Evolutionary conservation across 2,888 invertebrate genomes (phyloP), one percentile per base, ranked within the genome.

Genomic region (Drosophila borborema): DNA sequence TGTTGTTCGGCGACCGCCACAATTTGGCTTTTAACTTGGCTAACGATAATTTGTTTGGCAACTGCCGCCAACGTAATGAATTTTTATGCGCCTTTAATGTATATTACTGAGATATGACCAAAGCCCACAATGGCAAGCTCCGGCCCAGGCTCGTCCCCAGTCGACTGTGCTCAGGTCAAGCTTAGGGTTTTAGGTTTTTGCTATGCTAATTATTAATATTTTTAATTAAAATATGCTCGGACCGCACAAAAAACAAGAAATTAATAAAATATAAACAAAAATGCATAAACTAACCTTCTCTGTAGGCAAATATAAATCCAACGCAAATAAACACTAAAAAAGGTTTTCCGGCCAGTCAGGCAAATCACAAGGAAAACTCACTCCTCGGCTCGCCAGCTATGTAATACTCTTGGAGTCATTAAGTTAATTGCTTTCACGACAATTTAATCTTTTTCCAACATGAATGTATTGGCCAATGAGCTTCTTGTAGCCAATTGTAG

Each of bases 1-100:
- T 72, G 49, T 53, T 64, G 62, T 58, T 58, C 70, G 64, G 63
- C 64, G 66, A 78, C 75, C 73, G 71, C 59, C 64, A 71, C 71
- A 79, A 66, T 79, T 89, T 64, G 77, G 87, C 80, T 80, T 85
- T 81, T 77, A 77, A 75, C 78, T 77, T 82, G 78, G 84, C 82
- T 89, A 90, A 91, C 87, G 89, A 91, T 89, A 90, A 90, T 90
- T 91, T 91, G 90, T 82, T 84, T 77, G 82, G 77, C 86, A 86
- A 81, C 81, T 77, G 90, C 80, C 77, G 64, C 56, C 81, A 38
- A 63, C 77, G 73, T 90, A 90, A 90, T 89, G 90, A 90, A 89
- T 90, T 91, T 86, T 90, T 80, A 89, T 89, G 90, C 72, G 69
- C 77, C 82, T 86, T 81, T 88, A 83, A 85, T 90, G 78, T 80